Evolutionary conservation across 2,888 invertebrate genomes (phyloP), one percentile per base, ranked within the genome.

Genomic region (Xylota sylvarum): DNA sequence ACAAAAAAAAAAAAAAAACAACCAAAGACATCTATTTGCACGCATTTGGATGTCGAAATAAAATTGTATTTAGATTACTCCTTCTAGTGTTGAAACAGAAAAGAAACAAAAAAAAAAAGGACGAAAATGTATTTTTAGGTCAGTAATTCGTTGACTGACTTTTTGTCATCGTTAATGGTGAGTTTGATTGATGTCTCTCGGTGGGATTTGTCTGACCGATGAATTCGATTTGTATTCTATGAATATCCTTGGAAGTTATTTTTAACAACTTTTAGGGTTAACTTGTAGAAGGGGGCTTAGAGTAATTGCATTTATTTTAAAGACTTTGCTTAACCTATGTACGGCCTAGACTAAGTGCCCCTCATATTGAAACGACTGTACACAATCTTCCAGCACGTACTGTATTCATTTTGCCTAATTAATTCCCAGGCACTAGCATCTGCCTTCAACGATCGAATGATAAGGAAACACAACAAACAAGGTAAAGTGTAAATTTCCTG

Each of bases 31-130:
- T 62, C 46, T 46, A 69, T 81, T 81, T 46, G 30, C 62, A 76
- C 19, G 30, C 60, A 55, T 52, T 76, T 67, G 17, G 17, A 43
- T 23, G 67, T 43, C 37, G 17, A 32, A 58, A 43, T 14, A 9
- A 64, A 81, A 76, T 81, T 37, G 70, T 50, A 58, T 70, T 69
- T 77, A 40, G 43, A 64, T 70, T 69, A 58, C 55, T 17, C 19
- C 10, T 50, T 32, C 27, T 7, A n/a, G 1, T 37, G 14, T 32
- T 7, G 2, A 12, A 27, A 2, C 10, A 27, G n/a, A n/a, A n/a
- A 19, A 23, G 23, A 23, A 23, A 23, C 2, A 3, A 23, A 23
- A 23, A 1, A 35, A 27, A 37, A 55, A 56, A 30, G 50, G 40
- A 32, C 9, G 48, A 43, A 14, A 50, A 43, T 55, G 9, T 17